Evolutionary conservation across 2,113 vertebrate genomes (phyloP), one percentile per base, ranked within the genome.

Genomic region (Theristicus caerulescens): DNA sequence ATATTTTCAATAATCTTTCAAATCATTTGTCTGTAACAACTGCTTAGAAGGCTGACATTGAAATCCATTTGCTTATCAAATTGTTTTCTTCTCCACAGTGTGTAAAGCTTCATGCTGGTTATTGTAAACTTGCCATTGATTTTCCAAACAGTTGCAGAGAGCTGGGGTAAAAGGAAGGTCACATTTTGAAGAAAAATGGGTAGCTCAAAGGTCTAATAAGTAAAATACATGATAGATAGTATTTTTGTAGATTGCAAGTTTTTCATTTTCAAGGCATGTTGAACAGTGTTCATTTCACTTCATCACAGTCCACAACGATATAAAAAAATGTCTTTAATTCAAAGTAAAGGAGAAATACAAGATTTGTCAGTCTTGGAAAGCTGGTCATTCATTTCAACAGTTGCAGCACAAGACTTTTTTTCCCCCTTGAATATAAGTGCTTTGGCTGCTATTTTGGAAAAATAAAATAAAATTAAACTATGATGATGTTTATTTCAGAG

Each of bases 21-120:
- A 95, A 91, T 87, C 2, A 77, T 95, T 94, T 95, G 21, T 89
- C 84, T 89, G 38, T 70, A 82, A 49, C 73, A 94, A 77, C 81
- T 89, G 32, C 88, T 94, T 89, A 86, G 65, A 94, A 93, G 69
- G 42, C 49, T 94, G 77, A 87, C 77, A 87, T 4, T 70, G 44
- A 92, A 89, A 87, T 80, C 77, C 51, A 91, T 93, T 95, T 91
- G 34, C 69, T 94, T 92, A 96, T 95, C 93, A 94, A 93, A 94
- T 93, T 93, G 11, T 95, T 94, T 95, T 95, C 46, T 95, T 89
- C 73, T 93, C 29, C 58, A 59, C 32, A 82, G 62, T 59, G 71
- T 87, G 65, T 70, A 87, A 91, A 94, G 36, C 40, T 83, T 93
- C 70, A 49, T 88, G 62, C 19, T 91, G 54, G 49, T 55, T 95